Conservation (phyloP, 2,113 vertebrate genomes). For the Echinops telfairi region DNA sequence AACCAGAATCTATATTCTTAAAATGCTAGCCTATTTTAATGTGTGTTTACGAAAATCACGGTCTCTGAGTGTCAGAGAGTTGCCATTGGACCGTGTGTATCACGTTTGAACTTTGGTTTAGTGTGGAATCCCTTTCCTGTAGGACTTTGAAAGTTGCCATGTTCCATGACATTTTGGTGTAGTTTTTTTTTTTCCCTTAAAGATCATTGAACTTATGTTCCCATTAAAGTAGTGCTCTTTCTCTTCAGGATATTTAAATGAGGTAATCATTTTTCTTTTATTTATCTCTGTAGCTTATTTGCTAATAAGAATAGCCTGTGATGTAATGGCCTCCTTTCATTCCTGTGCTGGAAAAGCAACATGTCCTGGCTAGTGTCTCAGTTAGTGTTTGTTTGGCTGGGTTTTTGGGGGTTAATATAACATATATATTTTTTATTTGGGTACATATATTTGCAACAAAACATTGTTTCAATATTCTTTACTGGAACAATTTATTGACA, state of each 20-base stretch:
- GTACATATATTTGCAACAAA: no score
- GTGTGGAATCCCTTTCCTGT: conserved; percentile 42
- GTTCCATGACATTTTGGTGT: background rate
- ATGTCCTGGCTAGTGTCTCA: background rate
- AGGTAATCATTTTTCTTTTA: conserved; percentile 42
- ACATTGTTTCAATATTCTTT: no score
- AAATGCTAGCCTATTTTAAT: conserved; percentile 59
- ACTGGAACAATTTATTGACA: no score
- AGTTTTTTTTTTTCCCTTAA: conserved; percentile 2
- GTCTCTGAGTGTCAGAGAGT: background rate
- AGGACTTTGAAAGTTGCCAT: background rate
- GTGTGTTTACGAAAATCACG: conserved; percentile 25
- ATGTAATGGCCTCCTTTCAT: background rate
- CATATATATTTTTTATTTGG: no score
- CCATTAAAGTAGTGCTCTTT: conserved; percentile 9
- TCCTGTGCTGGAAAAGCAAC: background rate
- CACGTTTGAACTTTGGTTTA: conserved; percentile 47
- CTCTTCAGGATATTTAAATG: background rate
- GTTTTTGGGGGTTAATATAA: no score
- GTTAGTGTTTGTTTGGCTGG: background rate
- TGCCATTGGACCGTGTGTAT: background rate
- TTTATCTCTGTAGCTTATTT: background rate
- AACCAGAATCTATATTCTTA: conserved; percentile 36
- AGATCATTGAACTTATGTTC: background rate
- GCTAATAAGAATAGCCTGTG: background rate